phyloP scores from a whole-genome alignment of 1,140 invertebrate genomes.

The Plodia interpunctella region DNA sequence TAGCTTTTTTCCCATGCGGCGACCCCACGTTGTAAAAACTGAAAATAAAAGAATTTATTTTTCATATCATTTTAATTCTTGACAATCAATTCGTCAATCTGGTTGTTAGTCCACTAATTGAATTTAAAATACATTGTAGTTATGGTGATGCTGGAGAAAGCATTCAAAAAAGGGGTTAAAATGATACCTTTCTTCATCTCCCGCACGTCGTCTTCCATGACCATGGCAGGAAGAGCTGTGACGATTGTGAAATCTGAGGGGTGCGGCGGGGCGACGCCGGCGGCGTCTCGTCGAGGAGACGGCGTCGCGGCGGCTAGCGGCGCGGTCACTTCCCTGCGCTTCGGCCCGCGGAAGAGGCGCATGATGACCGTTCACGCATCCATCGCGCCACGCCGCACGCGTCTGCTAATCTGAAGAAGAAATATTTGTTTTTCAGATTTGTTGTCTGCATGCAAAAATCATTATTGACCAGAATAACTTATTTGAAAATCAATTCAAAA shows the following conservation, averaged over 20 bases:
- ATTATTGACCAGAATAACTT: no score
- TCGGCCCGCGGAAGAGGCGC: constrained; percentile 73
- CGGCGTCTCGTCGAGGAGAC: constrained; percentile 63
- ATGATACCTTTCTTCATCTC: constrained; percentile 73
- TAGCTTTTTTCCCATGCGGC: constrained; percentile 87
- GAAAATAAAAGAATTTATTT: constrained; percentile 44
- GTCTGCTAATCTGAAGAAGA: constrained; percentile 34
- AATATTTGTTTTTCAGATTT: no score
- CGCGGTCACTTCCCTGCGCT: constrained; percentile 72
- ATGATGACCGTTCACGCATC: constrained; percentile 70
- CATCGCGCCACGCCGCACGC: constrained; percentile 57
- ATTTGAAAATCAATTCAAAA: no score
- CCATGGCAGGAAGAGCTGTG: constrained; percentile 78
- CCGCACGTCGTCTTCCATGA: constrained; percentile 78
- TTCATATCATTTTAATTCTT: no score
- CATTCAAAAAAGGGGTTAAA: background rate
- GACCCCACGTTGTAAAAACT: constrained; percentile 88
- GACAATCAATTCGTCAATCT: background rate
- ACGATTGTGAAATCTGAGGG: constrained; percentile 76
- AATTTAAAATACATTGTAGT: no score
- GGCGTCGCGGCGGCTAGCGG: constrained; percentile 54
- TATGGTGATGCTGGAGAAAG: no score
- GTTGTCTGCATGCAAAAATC: no score
- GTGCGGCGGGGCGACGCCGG: constrained; percentile 18
- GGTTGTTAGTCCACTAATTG: no score